Percentiles rank a stretch among this genome's conserved stretches.
phyloP scores from a whole-genome alignment of 92 coral and sea anemone genomes.

The Phenganax marumi region DNA sequence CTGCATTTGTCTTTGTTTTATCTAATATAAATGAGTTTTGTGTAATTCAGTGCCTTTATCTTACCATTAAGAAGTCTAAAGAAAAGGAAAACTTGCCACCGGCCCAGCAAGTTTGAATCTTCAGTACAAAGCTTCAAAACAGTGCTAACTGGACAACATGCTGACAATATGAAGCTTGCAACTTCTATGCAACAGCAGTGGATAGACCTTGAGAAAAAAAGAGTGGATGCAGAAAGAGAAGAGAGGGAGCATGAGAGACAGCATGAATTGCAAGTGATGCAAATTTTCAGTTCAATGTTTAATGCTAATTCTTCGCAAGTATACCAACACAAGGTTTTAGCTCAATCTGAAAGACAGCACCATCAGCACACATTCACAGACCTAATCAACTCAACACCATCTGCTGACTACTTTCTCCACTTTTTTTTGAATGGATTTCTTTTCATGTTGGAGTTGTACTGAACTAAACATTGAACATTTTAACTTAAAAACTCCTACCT shows the following conservation, averaged over 20 bases:
- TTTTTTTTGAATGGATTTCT: background rate
- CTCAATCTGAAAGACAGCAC: background rate
- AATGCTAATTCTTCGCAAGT: conserved; percentile 2
- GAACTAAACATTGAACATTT: background rate
- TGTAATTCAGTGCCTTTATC: background rate
- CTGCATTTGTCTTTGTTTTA: background rate
- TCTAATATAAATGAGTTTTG: background rate
- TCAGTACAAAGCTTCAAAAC: conserved; percentile 14
- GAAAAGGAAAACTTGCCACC: conserved; percentile 22
- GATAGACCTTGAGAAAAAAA: conserved; percentile 27
- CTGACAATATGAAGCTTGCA: background rate
- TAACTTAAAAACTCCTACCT: background rate
- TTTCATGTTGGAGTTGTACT: background rate
- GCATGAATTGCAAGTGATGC: conserved; percentile 24
- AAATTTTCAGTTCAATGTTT: conserved; percentile 23
- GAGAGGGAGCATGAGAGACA: conserved; percentile 30
- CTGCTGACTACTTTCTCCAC: conserved; percentile 11
- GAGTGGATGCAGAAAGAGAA: background rate
- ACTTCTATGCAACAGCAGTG: conserved; percentile 31
- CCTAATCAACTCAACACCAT: conserved; percentile 24
- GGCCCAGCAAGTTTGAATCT: conserved; percentile 24
- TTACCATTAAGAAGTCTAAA: background rate
- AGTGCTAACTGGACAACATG: conserved; percentile 34
- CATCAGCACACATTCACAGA: conserved; percentile 26
- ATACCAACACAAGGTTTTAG: background rate